Conservation (phyloP, 2,888 invertebrate species). For the Cephus pygmeus region DNA sequence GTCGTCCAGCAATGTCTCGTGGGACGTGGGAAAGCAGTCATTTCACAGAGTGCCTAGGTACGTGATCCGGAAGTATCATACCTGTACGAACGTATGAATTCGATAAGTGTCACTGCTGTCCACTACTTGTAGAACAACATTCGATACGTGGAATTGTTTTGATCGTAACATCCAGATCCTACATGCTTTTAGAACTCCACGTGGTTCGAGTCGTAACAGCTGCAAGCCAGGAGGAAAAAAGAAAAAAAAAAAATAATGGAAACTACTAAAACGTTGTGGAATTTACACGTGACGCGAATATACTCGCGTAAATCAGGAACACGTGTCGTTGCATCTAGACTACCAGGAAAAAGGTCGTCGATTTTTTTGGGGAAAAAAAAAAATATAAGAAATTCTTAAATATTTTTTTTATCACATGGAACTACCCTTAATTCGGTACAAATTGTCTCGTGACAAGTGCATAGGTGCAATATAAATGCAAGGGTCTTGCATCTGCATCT, state of each 20-base stretch:
- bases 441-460: neutral
- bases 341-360: neutral
- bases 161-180: neutral
- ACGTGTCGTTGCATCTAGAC: neutral
- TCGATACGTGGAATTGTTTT: neutral
- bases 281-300: neutral
- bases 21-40: neutral
- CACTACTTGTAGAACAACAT: neutral
- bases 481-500: conserved; percentile 14
- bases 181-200: neutral
- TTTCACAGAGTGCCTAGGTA: neutral
- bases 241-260: neutral
- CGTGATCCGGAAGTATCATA: neutral
- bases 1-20: neutral
- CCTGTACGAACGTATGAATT: neutral
- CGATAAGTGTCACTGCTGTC: neutral
- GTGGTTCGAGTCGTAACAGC: neutral
- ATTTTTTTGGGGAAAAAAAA: neutral
- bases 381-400: neutral
- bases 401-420: neutral
- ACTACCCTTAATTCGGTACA: neutral
- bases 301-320: neutral
- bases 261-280: neutral
- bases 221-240: neutral
- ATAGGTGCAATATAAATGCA: neutral